A percentile compares a stretch with the other conserved stretches of the same genome.
These are phyloP conservation scores for Caenorhabditis sp. DNA, from an alignment of 2,888 invertebrate species.

Conservation along the genomic window DNA sequence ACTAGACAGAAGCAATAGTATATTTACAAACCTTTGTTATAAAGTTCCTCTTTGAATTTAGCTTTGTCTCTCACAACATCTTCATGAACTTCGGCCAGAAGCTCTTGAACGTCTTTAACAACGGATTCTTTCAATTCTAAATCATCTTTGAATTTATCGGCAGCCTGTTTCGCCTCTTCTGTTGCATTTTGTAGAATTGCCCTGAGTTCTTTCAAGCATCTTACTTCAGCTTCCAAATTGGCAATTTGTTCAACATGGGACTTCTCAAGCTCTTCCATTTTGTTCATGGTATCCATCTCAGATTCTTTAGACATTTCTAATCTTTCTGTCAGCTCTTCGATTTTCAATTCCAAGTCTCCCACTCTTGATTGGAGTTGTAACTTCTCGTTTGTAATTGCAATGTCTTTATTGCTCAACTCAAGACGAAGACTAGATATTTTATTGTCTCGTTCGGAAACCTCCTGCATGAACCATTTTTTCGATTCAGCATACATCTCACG, in stretches of 20 bases:
- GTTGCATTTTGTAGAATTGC: slow-evolving; percentile 14
- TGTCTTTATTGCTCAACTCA: slow-evolving; percentile 39
- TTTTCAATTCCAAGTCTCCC: slow-evolving; percentile 9
- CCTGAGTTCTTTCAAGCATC: slow-evolving; percentile 15
- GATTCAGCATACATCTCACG: slow-evolving; percentile 35
- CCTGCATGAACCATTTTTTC: slow-evolving; percentile 48
- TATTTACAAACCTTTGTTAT: slow-evolving; percentile 9
- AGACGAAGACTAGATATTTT: slow-evolving; percentile 53
- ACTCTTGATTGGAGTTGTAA: slow-evolving; percentile 20
- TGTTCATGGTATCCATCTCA: slow-evolving; percentile 10
- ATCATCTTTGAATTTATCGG: slow-evolving; percentile 23
- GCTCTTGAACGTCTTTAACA: slow-evolving; percentile 11
- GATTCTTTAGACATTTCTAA: slow-evolving; percentile 18
- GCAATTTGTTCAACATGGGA: slow-evolving; percentile 10
- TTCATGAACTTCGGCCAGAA: slow-evolving; percentile 21
- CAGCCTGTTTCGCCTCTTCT: slow-evolving; percentile 29
- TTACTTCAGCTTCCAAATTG: slow-evolving; percentile 30
- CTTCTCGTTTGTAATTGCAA: slow-evolving; percentile 22
- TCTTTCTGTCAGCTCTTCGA: slow-evolving; percentile 22
- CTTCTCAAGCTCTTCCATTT: slow-evolving; percentile 14
- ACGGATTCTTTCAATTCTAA: slow-evolving; percentile 21
- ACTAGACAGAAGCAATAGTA: too few species aligned
- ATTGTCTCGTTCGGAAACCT: slow-evolving; percentile 56
- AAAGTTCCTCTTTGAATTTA: slow-evolving; percentile 8
- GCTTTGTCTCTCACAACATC: slow-evolving; percentile 13